These are phyloP conservation scores for Lithodes maja DNA, from an alignment of 2,888 invertebrate species.

Conservation along the genomic window DNA sequence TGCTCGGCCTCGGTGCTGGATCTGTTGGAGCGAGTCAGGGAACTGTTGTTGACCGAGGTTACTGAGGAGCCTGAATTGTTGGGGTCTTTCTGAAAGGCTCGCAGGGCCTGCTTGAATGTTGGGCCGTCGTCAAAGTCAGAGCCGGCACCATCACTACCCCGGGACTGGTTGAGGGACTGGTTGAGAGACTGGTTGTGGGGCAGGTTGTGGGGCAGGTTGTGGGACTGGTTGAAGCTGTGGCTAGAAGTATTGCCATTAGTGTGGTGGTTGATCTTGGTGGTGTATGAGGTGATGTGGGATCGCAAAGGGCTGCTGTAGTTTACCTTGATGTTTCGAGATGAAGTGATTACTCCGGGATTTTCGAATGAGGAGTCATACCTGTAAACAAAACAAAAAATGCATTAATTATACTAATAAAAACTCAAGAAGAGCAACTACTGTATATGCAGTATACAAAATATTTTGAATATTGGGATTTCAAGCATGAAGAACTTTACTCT, in stretches of 20 bases:
- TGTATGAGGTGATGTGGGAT: slow-evolving; percentile 36
- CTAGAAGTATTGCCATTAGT: slow-evolving; percentile 36
- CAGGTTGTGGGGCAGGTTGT: slow-evolving; percentile 16
- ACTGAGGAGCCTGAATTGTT: slow-evolving; percentile 38
- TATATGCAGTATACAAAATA: too few species aligned
- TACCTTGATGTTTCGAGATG: slow-evolving; percentile 53
- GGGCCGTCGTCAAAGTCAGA: slow-evolving; percentile 70
- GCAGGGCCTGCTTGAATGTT: slow-evolving; percentile 71
- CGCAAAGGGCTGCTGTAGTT: slow-evolving; percentile 40
- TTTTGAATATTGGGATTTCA: too few species aligned
- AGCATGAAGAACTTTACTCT: too few species aligned
- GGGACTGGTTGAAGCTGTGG: not conserved
- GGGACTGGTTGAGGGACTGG: slow-evolving; percentile 28
- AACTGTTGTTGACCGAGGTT: slow-evolving; percentile 31
- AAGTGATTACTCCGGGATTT: slow-evolving; percentile 65
- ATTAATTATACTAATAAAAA: too few species aligned
- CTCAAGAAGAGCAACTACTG: too few species aligned
- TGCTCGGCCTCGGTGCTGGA: slow-evolving; percentile 45
- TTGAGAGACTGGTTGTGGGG: not conserved
- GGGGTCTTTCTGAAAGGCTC: slow-evolving; percentile 67
- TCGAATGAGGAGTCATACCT: slow-evolving; percentile 70
- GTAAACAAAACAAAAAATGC: slow-evolving; percentile 10
- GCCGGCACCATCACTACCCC: slow-evolving; percentile 27
- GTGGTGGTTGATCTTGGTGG: slow-evolving; percentile 42
- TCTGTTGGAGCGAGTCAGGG: slow-evolving; percentile 41